Conservation (phyloP, 1,140 invertebrate species). For the Pissodes strobi region DNA sequence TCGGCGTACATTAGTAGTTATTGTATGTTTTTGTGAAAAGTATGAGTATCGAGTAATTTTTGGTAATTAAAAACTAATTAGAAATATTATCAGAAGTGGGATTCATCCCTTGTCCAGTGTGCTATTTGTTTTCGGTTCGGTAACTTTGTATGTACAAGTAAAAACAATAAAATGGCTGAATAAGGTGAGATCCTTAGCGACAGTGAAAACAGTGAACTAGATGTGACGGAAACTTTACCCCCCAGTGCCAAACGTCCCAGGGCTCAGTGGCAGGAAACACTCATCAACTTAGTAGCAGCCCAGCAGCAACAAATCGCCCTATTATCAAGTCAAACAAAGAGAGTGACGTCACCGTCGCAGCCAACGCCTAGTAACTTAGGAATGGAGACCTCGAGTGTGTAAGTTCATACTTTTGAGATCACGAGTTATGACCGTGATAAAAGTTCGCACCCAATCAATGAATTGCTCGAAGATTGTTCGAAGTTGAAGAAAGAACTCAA, state of each 20-base stretch:
- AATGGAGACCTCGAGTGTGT: background rate
- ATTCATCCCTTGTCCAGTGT: background rate
- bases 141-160: background rate
- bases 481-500: conserved; percentile 22
- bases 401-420: background rate
- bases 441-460: conserved; percentile 12
- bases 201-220: background rate
- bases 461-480: conserved; percentile 21
- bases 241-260: background rate
- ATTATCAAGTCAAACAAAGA: background rate
- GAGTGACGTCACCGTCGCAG: background rate
- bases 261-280: background rate
- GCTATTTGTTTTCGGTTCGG: background rate
- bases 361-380: too few species aligned
- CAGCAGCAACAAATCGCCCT: background rate
- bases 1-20: too few species aligned
- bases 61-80: too few species aligned
- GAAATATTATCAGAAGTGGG: conserved; percentile 7
- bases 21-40: too few species aligned
- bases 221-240: background rate
- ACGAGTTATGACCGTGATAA: background rate
- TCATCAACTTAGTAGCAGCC: background rate
- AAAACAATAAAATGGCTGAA: background rate
- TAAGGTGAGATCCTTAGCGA: background rate
- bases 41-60: too few species aligned